Evolutionary conservation across 2,113 vertebrate genomes (phyloP), one percentile per base, ranked within the genome.

Genomic region (Hassar affinis): DNA sequence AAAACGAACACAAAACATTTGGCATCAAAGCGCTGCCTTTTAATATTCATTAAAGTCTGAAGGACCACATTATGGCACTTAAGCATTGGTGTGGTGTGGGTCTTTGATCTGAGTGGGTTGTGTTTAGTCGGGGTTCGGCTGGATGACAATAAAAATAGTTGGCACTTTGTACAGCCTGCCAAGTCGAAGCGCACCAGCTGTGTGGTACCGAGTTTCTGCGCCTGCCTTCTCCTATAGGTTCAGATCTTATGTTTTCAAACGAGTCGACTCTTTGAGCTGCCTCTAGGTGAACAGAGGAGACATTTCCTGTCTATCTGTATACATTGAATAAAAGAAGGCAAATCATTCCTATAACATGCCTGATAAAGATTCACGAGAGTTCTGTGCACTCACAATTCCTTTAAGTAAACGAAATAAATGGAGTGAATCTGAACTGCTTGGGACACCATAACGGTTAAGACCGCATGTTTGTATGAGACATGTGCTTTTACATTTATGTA

Each of bases 61-160:
- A 90, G 91, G 93, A 91, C 93, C 91, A 87, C 89, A 93, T 92
- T 91, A 90, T 90, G 93, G 88, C 91, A 89, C 82, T 91, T 91
- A 88, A 88, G 85, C 89, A 86, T 89, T 90, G 91, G 91, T 90
- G 90, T 88, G 72, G 84, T 78, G 71, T 8, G 86, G 80, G 72
- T 14, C 83, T 93, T 93, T 94, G 91, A 94, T 93, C 86, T 90
- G 87, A 72, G 71, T 79, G 85, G 84, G 90, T 85, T 86, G 78
- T 89, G 91, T 76, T 82, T 62, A 90, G 88, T 91, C 85, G 78
- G 82, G 86, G 87, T 78, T 89, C 90, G 89, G 80, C 76, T 85
- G 82, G 88, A 89, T 78, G 84, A 88, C 91, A 91, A 89, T 89
- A 89, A 91, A 91, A 93, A 80, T 90, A 92, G 87, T 89, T 92